Evolutionary conservation across 2,888 invertebrate genomes (phyloP).

Genomic region (Pycnomerus fuliginosus): DNA sequence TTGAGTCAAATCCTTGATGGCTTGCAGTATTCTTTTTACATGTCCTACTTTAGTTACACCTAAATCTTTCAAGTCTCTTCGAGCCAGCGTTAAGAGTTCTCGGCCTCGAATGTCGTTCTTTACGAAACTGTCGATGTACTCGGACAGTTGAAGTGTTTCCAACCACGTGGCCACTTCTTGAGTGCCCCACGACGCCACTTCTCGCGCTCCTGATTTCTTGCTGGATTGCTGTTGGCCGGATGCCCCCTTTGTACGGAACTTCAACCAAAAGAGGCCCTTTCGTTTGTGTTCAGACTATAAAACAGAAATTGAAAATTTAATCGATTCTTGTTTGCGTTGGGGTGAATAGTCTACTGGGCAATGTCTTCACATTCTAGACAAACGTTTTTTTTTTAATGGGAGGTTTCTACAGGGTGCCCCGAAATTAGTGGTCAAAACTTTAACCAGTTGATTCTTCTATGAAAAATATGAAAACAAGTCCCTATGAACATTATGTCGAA

Average conservation of each 20-base stretch:
- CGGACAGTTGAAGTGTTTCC: slow-evolving; percentile 81
- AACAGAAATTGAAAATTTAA: slow-evolving; percentile 4
- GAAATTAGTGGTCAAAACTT: too few species aligned
- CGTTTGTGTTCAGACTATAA: slow-evolving; percentile 55
- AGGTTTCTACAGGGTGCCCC: too few species aligned
- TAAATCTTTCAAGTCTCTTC: slow-evolving; percentile 85
- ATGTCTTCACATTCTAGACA: too few species aligned
- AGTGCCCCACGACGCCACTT: slow-evolving; percentile 75
- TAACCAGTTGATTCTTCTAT: too few species aligned
- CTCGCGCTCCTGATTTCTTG: slow-evolving; percentile 54
- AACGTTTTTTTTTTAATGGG: too few species aligned
- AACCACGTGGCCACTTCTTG: slow-evolving; percentile 91
- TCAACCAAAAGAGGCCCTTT: slow-evolving; percentile 69
- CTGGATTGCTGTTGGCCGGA: slow-evolving; percentile 53
- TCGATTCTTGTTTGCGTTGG: too few species aligned
- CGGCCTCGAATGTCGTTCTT: slow-evolving; percentile 90
- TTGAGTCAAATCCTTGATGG: slow-evolving; percentile 76
- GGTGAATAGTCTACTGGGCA: too few species aligned
- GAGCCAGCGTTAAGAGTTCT: slow-evolving; percentile 81
- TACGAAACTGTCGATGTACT: slow-evolving; percentile 88
- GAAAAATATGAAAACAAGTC: too few species aligned
- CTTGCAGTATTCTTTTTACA: slow-evolving; percentile 90
- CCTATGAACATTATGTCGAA: too few species aligned
- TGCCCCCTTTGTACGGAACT: slow-evolving; percentile 57
- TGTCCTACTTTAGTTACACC: slow-evolving; percentile 96